Evolutionary conservation across 2,797 vertebrate species (phyloP), one percentile per base, ranked within the genome.

Genomic region (Mormyrus hasselquistii): DNA sequence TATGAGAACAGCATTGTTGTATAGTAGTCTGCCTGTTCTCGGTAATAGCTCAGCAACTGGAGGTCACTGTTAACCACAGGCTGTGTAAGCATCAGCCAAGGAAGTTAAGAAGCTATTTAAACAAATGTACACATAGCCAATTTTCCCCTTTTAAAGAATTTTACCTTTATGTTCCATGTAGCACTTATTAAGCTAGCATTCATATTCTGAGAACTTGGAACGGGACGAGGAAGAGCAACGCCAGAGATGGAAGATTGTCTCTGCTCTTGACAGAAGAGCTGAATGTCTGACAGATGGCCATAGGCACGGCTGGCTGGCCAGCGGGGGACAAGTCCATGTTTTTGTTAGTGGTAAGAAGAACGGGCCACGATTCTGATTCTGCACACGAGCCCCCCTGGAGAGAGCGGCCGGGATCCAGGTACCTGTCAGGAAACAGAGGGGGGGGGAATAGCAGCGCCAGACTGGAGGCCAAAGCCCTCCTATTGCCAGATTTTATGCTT

Each of bases 221-320:
- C 25, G 4, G 57, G 19, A 19, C 65, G 29, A 88, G 47, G 79
- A 79, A 19, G 89, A 85, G 85, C 10, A 55, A 29, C 88, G 59
- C 89, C 90, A 90, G 79, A 57, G 44, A 44, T 41, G 88, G 59
- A 52, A 82, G 55, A 53, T 87, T 79, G 38, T 85, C 88, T 90
- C 59, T 91, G 83, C 59, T 87, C 62, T 88, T 91, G 88, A 90
- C 84, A 89, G 73, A 90, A 91, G 55, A 88, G 38, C 87, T 59
- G 89, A 9, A 90, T 90, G 88, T 49, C 87, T 86, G 90, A 85
- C 86, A 10, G 82, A 41, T 79, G 69, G 89, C 44, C 12, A 25
- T 49, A 59, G 16, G 57, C 83, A 34, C 49, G 73, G 88, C 86
- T 34, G 85, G 38, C 44, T 4, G 16, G 53, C 9, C n/a, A 82